Base-by-base conservation (phyloP, 2,113 vertebrate genomes). In the Albula glossodonta region DNA sequence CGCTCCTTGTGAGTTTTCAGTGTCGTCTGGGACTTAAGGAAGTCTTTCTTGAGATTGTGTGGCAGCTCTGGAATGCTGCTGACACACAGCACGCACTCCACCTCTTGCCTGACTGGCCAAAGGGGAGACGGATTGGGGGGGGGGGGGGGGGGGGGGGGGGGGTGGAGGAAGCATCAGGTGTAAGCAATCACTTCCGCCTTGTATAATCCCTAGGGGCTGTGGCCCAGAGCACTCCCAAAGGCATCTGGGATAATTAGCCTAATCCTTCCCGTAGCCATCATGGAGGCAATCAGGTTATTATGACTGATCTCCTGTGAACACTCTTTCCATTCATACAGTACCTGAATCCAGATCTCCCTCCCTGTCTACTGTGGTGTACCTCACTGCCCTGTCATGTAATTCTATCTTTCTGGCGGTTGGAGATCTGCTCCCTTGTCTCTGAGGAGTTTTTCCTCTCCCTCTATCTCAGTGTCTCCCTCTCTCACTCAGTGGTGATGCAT, bases 171-270 rank as follows among this genome's bases (percentile, higher is more conserved):
- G 89, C 87, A 80, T 52, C 78, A 88, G 86, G 87, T 84, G 85
- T 88, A 66, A 48, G 41, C 81, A 91, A 88, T 25, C 8, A 17
- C 88, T 90, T 93, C 87, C 41, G 77, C 84, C 84, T 84, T 51
- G 13, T 53, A 83, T 90, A 88, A 93, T 88, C 89, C 15, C 31
- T 85, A 90, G 89, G 87, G 89, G 90, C 89, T 92, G 90, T 83
- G 81, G 84, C 88, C 85, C 8, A 51, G 84, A 79, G 86, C 86
- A 89, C 74, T 51, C 88, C 90, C 84, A 70, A 89, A 85, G 88
- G 88, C 82, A 86, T 79, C 88, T 88, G 89, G 90, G 77, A 81
- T 89, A 90, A 94, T 94, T 93, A 90, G 63, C 85, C 81, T 93
- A 93, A 94, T 94, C 92, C 90, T 89, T 83, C 87, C 87, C 74